phyloP scores from a whole-genome alignment of 2,113 vertebrate genomes.

The Aphyosemion australe region DNA sequence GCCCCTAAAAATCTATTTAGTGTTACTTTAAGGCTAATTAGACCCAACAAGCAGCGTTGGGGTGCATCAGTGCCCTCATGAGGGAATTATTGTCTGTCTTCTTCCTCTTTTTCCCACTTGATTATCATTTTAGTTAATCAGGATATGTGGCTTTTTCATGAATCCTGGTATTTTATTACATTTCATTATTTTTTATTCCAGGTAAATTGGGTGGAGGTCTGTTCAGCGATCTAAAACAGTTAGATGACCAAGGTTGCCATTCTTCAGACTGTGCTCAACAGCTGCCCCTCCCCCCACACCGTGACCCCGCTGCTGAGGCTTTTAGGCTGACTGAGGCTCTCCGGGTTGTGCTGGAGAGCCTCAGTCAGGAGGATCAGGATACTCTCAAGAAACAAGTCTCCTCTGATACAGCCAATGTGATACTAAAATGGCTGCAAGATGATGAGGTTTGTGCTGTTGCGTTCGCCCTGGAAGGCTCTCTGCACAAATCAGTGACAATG shows the following conservation, averaged over 20 bases:
- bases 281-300: conserved; percentile 10
- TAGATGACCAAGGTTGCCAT: conserved; percentile 69
- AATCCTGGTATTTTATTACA: neutral
- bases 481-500: neutral
- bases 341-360: conserved; percentile 80
- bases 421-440: conserved; percentile 83
- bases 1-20: no score
- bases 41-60: neutral
- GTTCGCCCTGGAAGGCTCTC: neutral
- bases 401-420: conserved; percentile 75
- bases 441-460: conserved; percentile 77
- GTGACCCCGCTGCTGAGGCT: conserved; percentile 72
- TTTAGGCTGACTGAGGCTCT: conserved; percentile 87
- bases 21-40: conserved; percentile 34
- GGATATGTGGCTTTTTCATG: neutral
- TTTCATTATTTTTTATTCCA: conserved; percentile 39
- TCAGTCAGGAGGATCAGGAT: conserved; percentile 77
- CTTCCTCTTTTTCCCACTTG: neutral
- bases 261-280: conserved; percentile 45
- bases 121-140: neutral
- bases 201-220: conserved; percentile 80
- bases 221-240: conserved; percentile 69
- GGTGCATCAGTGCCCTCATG: conserved; percentile 33
- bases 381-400: conserved; percentile 82
- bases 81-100: conserved; percentile 18